Percentiles rank a stretch among this genome's conserved stretches.
Conservation (phyloP, 2,888 invertebrate genomes). For the Drosophila aldrichi region DNA sequence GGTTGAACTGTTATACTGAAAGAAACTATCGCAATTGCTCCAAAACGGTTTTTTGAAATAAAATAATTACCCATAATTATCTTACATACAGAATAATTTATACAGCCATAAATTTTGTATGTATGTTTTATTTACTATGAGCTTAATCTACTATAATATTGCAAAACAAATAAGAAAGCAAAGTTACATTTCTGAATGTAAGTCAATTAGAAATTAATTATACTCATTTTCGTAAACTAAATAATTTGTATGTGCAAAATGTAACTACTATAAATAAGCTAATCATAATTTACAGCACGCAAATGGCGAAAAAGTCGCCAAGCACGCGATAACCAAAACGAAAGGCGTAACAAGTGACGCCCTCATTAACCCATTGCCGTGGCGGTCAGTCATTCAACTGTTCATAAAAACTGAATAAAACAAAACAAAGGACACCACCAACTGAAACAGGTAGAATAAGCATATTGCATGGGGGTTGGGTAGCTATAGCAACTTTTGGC, state of each 20-base stretch:
- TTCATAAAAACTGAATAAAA: conserved; percentile 6
- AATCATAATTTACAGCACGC: conserved; percentile 72
- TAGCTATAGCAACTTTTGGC: conserved; percentile 82
- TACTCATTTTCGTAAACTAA: conserved; percentile 18
- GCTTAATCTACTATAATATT: background rate
- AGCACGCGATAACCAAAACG: conserved; percentile 39
- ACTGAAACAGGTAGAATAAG: conserved; percentile 31
- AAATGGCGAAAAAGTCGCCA: conserved; percentile 32
- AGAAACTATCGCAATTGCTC: no score
- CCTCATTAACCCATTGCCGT: conserved; percentile 34
- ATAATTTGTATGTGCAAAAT: conserved; percentile 32
- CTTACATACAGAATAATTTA: background rate
- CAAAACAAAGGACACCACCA: background rate
- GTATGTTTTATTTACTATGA: background rate
- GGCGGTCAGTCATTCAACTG: conserved; percentile 34
- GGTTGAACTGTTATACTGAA: background rate
- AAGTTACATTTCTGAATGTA: background rate
- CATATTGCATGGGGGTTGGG: conserved; percentile 68
- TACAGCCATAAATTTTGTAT: background rate
- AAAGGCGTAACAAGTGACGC: conserved; percentile 67
- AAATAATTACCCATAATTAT: background rate
- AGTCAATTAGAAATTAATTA: conserved; percentile 20
- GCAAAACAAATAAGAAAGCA: background rate
- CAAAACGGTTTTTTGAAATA: background rate
- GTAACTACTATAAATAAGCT: conserved; percentile 48